Base-by-base conservation (phyloP, 2,797 vertebrate genomes). In the Lepilemur ruficaudatus region DNA sequence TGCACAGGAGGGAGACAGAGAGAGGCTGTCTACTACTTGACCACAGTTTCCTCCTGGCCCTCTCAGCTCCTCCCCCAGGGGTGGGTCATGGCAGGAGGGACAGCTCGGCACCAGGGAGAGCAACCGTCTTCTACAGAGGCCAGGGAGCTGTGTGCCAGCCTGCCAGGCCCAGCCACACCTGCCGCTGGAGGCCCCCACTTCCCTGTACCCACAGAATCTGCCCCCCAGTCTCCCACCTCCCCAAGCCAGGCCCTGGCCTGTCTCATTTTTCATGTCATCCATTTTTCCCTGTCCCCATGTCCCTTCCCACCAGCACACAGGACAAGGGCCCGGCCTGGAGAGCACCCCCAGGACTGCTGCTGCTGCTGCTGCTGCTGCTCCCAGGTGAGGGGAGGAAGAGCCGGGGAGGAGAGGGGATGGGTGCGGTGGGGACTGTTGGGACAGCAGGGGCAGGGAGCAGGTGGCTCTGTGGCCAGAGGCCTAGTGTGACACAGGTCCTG, bases 41-140 rank as follows among this genome's bases (percentile, higher is more conserved):
- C 92, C 94, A 41, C 84, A 41, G 52, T n/a, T 83, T 94, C 92
- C 92, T 93, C n/a, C 50, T 9, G 75, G 17, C 57, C 63, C 76
- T 63, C 81, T 67, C 67, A 28, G 50, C 87, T 93, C 70, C 93
- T 93, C 95, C 84, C 17, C n/a, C 1, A 0, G 6, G 6, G 50
- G 12, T 52, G 22, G 25, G 70, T 50, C 84, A 28, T 2, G 7
- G 38, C 35, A 1, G 57, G 43, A 85, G 28, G 38, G 79, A 52
- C n/a, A 52, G 30, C n/a, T 30, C 72, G n/a, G 23, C 48, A 5
- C 10, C 18, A 13, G 32, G 22, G 15, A 81, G 78, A 78, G n/a
- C 2, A 4, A 18, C 5, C 7, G 20, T 28, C 57, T 15, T 69
- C 89, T 32, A 1, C 28, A 38, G 80, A 87, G 43, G 28, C 28